phyloP scores from a whole-genome alignment of 2,888 invertebrate species.

The Pterobdella sp. region DNA sequence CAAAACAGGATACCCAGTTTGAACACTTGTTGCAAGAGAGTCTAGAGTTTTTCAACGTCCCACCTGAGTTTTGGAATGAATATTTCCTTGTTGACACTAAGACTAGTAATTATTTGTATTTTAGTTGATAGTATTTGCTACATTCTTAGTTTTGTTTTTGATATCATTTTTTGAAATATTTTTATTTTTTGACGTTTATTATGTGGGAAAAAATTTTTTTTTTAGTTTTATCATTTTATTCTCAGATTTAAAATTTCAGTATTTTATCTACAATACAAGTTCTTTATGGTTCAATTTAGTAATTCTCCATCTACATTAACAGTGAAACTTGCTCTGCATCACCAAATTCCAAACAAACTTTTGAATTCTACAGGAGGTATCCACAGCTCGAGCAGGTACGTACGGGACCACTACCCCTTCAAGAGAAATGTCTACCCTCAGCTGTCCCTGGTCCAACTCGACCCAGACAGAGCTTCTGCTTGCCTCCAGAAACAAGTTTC shows the following conservation, averaged over 20 bases:
- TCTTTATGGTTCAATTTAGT: too few species aligned
- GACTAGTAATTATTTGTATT: conserved; percentile 70
- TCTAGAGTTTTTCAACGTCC: conserved; percentile 91
- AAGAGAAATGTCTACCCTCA: conserved; percentile 96
- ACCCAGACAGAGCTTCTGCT: conserved; percentile 78
- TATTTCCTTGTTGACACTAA: conserved; percentile 96
- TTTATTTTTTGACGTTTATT: not conserved
- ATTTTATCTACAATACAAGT: too few species aligned
- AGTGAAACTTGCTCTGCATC: too few species aligned
- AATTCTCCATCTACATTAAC: too few species aligned
- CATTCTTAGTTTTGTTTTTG: too few species aligned
- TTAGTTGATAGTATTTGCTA: not conserved
- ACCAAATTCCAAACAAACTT: too few species aligned
- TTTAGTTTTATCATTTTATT: not conserved
- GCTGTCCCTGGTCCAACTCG: conserved; percentile 82
- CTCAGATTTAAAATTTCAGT: too few species aligned
- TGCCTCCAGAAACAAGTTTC: conserved; percentile 59
- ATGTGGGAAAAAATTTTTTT: not conserved
- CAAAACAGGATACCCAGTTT: conserved; percentile 88
- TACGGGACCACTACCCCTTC: conserved; percentile 88
- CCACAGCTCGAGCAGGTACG: conserved; percentile 86
- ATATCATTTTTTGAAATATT: not conserved
- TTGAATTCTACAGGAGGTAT: conserved; percentile 85
- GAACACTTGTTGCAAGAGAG: conserved; percentile 87
- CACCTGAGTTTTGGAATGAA: conserved; percentile 75